These are phyloP conservation scores for Dichetophora obliterata DNA, from an alignment of 2,888 invertebrate genomes.

Conservation along the genomic window DNA sequence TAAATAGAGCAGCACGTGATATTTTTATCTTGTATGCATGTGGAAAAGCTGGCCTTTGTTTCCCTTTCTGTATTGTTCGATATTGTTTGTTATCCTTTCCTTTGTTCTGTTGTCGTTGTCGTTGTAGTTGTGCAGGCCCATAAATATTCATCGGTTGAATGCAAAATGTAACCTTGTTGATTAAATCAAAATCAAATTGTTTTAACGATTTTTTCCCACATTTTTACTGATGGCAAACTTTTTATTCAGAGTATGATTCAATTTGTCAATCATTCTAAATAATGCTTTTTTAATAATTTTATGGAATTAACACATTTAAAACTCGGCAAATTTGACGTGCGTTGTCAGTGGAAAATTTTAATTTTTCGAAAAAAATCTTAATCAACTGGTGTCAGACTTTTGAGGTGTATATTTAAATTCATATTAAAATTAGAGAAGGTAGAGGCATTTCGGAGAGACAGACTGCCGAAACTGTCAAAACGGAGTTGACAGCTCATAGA, in stretches of 20 bases:
- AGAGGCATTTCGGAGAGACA: no score
- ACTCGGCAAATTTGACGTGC: no score
- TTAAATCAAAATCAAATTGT: conserved; percentile 32
- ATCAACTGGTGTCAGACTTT: no score
- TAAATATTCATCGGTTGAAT: conserved; percentile 18
- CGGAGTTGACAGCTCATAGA: no score
- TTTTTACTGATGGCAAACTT: not conserved
- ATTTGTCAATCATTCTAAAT: not conserved
- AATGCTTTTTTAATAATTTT: no score
- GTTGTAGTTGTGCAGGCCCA: not conserved
- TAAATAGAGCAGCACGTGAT: conserved; percentile 11
- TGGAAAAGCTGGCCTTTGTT: conserved; percentile 41
- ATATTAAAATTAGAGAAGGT: no score
- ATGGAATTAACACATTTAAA: no score
- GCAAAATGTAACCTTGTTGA: conserved; percentile 25
- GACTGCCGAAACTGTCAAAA: no score
- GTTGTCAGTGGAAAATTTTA: no score
- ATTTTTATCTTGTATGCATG: conserved; percentile 48
- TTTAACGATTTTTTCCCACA: not conserved
- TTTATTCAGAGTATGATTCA: not conserved
- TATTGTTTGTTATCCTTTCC: conserved; percentile 1
- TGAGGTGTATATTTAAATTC: no score
- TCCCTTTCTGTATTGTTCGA: not conserved
- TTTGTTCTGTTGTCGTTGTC: not conserved
- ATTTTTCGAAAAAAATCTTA: no score